A percentile compares a stretch with the other conserved stretches of the same genome.
Evolutionary conservation across 2,113 vertebrate genomes (phyloP).

Genomic region (Sarotherodon lohbergeri): DNA sequence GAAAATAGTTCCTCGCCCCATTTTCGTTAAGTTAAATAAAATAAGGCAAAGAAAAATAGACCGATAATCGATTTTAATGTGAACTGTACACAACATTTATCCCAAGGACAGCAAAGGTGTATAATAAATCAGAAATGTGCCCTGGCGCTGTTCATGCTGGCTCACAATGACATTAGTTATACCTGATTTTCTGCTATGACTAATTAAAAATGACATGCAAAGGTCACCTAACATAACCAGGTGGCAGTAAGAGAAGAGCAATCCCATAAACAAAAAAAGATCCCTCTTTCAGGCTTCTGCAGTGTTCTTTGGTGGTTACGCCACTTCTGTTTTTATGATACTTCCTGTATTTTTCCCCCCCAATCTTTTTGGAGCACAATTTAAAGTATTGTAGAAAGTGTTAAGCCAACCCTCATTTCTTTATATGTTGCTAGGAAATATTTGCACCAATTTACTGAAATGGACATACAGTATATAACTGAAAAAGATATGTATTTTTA

Average conservation of each 20-base stretch:
- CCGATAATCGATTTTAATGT: background rate
- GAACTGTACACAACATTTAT: background rate
- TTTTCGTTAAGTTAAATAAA: background rate
- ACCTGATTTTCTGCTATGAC: background rate
- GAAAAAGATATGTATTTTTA: background rate
- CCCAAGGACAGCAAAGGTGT: background rate
- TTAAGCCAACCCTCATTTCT: background rate
- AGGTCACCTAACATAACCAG: background rate
- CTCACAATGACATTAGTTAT: background rate
- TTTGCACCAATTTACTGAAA: background rate
- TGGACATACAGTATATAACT: background rate
- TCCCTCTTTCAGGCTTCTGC: background rate
- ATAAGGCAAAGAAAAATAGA: background rate
- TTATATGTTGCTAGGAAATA: background rate
- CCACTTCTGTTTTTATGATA: background rate
- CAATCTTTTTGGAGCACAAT: background rate
- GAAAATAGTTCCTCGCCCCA: rapidly evolving
- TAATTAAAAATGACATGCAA: background rate
- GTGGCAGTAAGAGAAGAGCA: background rate
- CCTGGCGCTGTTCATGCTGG: background rate
- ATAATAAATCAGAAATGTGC: background rate
- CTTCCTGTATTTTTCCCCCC: background rate
- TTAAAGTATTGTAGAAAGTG: background rate
- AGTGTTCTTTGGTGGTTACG: background rate
- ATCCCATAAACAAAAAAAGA: background rate